A percentile compares a stretch with the other conserved stretches of the same genome.
Evolutionary conservation across 2,113 vertebrate genomes (phyloP).

Genomic region (Micronycteris hirsuta): DNA sequence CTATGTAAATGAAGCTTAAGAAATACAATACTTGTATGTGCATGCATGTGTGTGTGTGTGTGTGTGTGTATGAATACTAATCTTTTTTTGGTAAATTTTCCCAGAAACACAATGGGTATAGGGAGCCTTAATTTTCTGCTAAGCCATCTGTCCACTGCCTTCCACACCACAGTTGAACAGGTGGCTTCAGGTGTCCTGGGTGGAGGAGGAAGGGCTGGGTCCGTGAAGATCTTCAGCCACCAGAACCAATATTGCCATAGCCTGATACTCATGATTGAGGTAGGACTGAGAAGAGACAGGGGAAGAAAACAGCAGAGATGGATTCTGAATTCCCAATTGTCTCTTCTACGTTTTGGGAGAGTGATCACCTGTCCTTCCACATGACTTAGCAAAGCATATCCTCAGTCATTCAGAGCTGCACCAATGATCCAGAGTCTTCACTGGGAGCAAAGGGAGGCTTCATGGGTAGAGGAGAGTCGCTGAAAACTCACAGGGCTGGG

Average conservation of each 20-base stretch:
- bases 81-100: background rate
- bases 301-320: background rate
- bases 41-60: background rate
- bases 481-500: background rate
- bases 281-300: background rate
- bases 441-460: background rate
- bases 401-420: background rate
- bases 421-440: background rate
- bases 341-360: background rate
- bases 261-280: background rate
- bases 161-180: background rate
- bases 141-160: background rate
- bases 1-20: background rate
- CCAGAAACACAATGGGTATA: background rate
- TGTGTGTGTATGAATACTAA: background rate
- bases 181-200: background rate
- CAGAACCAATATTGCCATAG: background rate
- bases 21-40: background rate
- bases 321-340: background rate
- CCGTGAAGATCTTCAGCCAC: background rate
- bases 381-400: background rate
- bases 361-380: background rate
- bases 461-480: accelerated
- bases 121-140: background rate
- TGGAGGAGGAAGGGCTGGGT: background rate